A percentile compares a stretch with the other conserved stretches of the same genome.
These are phyloP conservation scores for Heliconius eleuchia DNA, from an alignment of 1,140 invertebrate genomes.

Conservation along the genomic window DNA sequence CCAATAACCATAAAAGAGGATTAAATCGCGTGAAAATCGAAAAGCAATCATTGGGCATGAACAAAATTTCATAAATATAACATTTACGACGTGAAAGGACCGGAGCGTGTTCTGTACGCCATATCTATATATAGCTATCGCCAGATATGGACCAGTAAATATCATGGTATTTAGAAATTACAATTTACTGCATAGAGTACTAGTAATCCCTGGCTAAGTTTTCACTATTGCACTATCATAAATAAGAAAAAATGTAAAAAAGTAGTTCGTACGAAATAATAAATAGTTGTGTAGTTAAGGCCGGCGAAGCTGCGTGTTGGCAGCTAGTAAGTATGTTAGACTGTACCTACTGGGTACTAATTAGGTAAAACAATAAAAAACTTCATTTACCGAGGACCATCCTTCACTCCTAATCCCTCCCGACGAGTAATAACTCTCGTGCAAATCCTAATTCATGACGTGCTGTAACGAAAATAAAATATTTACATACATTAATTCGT, in stretches of 20 bases:
- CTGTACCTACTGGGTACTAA: too few species aligned
- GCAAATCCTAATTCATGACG: neutral
- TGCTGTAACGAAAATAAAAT: neutral
- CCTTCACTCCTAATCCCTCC: neutral
- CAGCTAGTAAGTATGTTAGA: too few species aligned
- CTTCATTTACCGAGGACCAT: neutral
- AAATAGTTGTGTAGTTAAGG: too few species aligned
- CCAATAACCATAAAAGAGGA: neutral
- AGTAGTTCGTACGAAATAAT: too few species aligned
- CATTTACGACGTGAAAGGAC: neutral
- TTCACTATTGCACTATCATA: too few species aligned
- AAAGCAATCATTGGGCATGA: neutral
- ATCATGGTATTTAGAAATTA: too few species aligned
- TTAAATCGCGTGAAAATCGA: neutral
- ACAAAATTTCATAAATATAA: conserved; percentile 7
- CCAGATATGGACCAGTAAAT: neutral
- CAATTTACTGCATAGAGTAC: too few species aligned
- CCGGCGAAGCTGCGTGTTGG: too few species aligned
- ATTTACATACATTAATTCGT: neutral
- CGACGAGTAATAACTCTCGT: neutral
- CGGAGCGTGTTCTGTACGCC: neutral
- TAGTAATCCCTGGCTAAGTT: too few species aligned
- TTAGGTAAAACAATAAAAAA: neutral
- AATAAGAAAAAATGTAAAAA: too few species aligned
- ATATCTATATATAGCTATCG: neutral